Evolutionary conservation across 2,113 vertebrate genomes (phyloP).

Genomic region (Urocynchramus pylzowi): DNA sequence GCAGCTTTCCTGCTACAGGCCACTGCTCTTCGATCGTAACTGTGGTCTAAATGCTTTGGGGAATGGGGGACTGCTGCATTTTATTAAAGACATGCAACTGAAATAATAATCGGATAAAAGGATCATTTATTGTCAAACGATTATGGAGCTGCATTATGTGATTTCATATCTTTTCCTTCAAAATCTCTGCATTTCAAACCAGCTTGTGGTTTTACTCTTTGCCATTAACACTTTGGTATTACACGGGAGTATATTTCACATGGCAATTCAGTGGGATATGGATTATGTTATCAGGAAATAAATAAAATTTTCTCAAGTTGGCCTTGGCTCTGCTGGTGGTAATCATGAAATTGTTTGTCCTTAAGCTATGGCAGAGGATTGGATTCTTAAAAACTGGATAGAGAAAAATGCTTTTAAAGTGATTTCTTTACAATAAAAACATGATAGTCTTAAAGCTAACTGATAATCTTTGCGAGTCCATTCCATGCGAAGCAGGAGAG

Average conservation of each 20-base stretch:
- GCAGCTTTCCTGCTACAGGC: neutral
- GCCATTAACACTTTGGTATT: slow-evolving; percentile 69
- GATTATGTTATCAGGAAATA: slow-evolving; percentile 73
- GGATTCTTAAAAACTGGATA: slow-evolving; percentile 62
- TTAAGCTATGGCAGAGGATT: slow-evolving; percentile 72
- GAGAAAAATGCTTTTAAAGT: slow-evolving; percentile 72
- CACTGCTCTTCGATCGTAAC: neutral
- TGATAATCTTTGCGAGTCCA: neutral
- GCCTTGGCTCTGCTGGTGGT: slow-evolving; percentile 29
- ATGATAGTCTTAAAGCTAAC: slow-evolving; percentile 58
- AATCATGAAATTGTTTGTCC: slow-evolving; percentile 67
- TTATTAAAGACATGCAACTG: slow-evolving; percentile 50
- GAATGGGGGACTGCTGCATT: slow-evolving; percentile 26
- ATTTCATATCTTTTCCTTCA: slow-evolving; percentile 43
- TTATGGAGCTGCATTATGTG: slow-evolving; percentile 63
- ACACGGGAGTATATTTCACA: slow-evolving; percentile 45
- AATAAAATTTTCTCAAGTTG: slow-evolving; percentile 66
- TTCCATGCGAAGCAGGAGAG: neutral
- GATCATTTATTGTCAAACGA: slow-evolving; percentile 64
- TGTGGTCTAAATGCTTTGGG: slow-evolving; percentile 8
- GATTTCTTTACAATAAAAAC: slow-evolving; percentile 67
- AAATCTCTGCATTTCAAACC: slow-evolving; percentile 66
- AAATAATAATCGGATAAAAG: slow-evolving; percentile 66
- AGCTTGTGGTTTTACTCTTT: slow-evolving; percentile 62
- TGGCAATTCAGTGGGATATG: slow-evolving; percentile 52